These are phyloP conservation scores for Ectobius pallidus DNA, from an alignment of 2,888 invertebrate genomes.

Conservation along the genomic window DNA sequence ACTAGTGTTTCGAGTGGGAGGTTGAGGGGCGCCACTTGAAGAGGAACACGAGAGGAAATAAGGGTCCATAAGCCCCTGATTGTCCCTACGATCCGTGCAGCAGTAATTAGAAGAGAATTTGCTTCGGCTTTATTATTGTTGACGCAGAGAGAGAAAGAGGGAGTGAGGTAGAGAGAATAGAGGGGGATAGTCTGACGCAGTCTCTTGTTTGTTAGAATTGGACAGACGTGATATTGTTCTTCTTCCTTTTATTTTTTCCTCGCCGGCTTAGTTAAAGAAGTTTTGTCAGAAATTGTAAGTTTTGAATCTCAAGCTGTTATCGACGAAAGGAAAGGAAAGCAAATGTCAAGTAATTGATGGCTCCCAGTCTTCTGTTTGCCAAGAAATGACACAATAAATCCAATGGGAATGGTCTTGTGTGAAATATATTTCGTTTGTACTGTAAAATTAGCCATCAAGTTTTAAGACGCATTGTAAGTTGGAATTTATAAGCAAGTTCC, in stretches of 20 bases:
- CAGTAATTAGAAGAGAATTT: conserved; percentile 8
- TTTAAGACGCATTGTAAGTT: no score
- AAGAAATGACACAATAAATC: no score
- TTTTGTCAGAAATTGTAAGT: not conserved
- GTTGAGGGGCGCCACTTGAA: conserved; percentile 23
- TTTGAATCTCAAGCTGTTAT: not conserved
- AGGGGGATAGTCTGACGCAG: no score
- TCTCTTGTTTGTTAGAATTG: not conserved
- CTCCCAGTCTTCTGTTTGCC: no score
- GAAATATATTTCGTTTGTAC: no score
- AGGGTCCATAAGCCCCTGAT: not conserved
- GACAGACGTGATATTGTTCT: conserved; percentile 6
- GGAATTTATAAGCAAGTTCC: no score
- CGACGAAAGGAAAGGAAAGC: not conserved
- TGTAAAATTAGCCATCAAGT: no score
- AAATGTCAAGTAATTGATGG: no score
- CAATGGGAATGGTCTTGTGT: no score
- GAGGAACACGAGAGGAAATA: not conserved
- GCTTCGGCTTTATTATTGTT: conserved; percentile 5
- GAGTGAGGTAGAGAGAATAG: no score
- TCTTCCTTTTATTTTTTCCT: not conserved
- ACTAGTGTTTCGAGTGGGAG: conserved; percentile 25
- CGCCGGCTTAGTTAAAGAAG: not conserved
- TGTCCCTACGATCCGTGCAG: conserved; percentile 11
- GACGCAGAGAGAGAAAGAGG: no score